Percentiles rank a stretch among this genome's conserved stretches.
Evolutionary conservation across 2,797 vertebrate species (phyloP).

Genomic region (Diplodus puntazzo): DNA sequence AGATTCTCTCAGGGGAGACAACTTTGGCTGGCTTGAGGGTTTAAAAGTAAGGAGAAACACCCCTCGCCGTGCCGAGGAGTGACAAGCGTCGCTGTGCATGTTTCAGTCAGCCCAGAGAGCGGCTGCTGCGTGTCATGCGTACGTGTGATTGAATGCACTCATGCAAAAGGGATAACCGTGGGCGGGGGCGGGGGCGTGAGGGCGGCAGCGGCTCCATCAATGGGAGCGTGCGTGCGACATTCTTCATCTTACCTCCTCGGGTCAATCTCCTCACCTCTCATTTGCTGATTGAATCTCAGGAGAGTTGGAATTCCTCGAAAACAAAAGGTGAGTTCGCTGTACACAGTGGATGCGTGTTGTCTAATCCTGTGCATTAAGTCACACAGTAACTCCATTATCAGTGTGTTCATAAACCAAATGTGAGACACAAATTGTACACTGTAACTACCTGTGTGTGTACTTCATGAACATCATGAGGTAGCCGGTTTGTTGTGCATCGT

Average conservation of each 20-base stretch:
- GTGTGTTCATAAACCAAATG: constrained; percentile 1
- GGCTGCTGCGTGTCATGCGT: constrained; percentile 33
- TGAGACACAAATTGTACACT: background rate
- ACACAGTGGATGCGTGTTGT: constrained; percentile 24
- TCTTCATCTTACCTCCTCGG: constrained; percentile 54
- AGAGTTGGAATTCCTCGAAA: constrained; percentile 45
- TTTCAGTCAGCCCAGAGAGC: constrained; percentile 29
- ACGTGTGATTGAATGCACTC: constrained; percentile 61
- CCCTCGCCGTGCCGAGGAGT: constrained; percentile 19
- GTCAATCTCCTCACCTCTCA: constrained; percentile 66
- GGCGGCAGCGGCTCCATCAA: constrained; percentile 58
- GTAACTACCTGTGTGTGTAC: background rate
- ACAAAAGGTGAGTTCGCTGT: constrained; percentile 64
- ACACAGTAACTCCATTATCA: constrained; percentile 6
- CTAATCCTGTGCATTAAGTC: constrained; percentile 23
- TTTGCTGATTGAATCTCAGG: constrained; percentile 57
- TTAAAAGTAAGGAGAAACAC: constrained; percentile 46
- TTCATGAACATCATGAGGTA: background rate
- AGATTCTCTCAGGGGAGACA: constrained; percentile 35
- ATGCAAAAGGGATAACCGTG: constrained; percentile 64
- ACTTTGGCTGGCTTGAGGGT: constrained; percentile 40
- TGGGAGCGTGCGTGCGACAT: constrained; percentile 55
- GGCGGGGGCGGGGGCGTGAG: background rate
- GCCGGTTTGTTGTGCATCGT: constrained; percentile 8
- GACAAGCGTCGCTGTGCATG: constrained; percentile 29